Conservation (phyloP, 2,113 vertebrate genomes). For the Channa maculata region DNA sequence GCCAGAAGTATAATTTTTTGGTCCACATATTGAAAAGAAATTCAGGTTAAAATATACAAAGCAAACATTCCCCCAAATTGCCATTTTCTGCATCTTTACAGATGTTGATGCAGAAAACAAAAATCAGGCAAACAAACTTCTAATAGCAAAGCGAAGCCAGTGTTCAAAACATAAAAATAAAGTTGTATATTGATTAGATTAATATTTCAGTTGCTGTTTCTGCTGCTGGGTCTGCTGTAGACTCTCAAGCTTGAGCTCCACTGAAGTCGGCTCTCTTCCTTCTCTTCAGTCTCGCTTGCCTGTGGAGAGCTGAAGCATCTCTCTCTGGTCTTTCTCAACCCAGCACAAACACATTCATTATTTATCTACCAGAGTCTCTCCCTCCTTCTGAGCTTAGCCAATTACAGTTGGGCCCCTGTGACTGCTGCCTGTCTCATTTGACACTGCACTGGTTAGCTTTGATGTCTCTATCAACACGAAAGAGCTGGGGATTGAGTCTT, state of each 20-base stretch:
- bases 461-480: conserved; percentile 80
- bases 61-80: background rate
- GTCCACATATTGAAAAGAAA: background rate
- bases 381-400: conserved; percentile 69
- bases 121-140: conserved; percentile 1
- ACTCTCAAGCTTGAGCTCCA: conserved; percentile 27
- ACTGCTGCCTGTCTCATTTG: conserved; percentile 73
- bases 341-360: conserved; percentile 69
- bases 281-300: conserved; percentile 56
- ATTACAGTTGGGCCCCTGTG: conserved; percentile 71
- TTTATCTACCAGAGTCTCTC: conserved; percentile 66
- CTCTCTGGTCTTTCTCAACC: conserved; percentile 59
- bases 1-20: background rate
- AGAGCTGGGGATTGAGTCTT: conserved; percentile 54
- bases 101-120: background rate
- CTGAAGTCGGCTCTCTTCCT: conserved; percentile 28
- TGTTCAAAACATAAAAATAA: conserved; percentile 45
- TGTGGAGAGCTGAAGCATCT: conserved; percentile 60
- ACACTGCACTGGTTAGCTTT: conserved; percentile 70
- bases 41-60: conserved; percentile 8
- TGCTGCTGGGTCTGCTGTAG: conserved; percentile 27
- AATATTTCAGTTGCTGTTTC: conserved; percentile 53
- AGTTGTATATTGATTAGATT: conserved; percentile 50
- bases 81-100: background rate
- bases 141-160: background rate